phyloP scores from a whole-genome alignment of 1,140 invertebrate species.

The Trichonephila clavata region DNA sequence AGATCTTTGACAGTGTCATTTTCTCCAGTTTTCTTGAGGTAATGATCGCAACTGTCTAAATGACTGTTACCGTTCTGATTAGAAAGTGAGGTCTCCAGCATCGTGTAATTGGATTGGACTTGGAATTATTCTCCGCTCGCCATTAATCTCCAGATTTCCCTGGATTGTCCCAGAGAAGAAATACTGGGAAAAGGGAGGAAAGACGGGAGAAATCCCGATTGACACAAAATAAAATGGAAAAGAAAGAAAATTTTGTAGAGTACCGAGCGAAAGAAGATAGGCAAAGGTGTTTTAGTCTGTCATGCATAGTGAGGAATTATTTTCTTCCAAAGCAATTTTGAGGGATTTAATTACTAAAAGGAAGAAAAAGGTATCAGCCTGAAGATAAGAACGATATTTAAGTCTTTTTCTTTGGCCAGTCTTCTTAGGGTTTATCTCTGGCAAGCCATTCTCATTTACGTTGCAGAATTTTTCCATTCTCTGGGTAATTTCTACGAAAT shows the following conservation, averaged over 20 bases:
- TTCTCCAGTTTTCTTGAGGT: conserved; percentile 33
- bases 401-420: background rate
- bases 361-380: background rate
- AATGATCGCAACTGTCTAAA: conserved; percentile 58
- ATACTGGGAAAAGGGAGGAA: background rate
- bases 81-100: conserved; percentile 33
- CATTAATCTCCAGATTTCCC: conserved; percentile 61
- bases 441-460: conserved; percentile 5
- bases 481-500: background rate
- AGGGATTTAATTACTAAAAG: conserved; percentile 59
- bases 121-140: conserved; percentile 58
- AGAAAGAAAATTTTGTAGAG: conserved; percentile 14
- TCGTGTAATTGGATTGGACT: conserved; percentile 69
- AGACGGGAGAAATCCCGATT: background rate
- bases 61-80: conserved; percentile 69
- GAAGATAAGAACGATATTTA: conserved; percentile 23
- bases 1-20: conserved; percentile 48
- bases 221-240: background rate
- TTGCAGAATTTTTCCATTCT: background rate
- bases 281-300: background rate
- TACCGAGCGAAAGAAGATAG: background rate
- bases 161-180: conserved; percentile 19
- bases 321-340: conserved; percentile 46
- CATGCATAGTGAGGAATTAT: conserved; percentile 45
- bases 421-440: background rate